These are phyloP conservation scores for Lochmaea crataegi DNA, from an alignment of 2,888 invertebrate species.

Conservation along the genomic window DNA sequence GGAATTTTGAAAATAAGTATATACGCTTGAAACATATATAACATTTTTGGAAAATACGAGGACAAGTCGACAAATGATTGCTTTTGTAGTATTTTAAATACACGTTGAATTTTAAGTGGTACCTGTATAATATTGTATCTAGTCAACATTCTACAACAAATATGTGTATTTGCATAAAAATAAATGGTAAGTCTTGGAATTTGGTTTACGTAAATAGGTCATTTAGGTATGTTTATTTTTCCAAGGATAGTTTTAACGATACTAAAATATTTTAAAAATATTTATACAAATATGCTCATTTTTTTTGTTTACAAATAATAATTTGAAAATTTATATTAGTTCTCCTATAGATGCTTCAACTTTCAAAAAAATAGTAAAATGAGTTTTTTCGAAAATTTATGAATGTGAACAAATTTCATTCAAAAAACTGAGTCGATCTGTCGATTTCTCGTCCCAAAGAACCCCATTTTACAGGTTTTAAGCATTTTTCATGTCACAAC, in stretches of 20 bases:
- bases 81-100: not conserved
- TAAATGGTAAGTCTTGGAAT: not conserved
- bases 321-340: too few relatives aligned
- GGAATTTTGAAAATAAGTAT: not conserved
- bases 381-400: too few relatives aligned
- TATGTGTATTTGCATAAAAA: not conserved
- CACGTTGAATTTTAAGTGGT: not conserved
- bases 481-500: too few relatives aligned
- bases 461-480: too few relatives aligned
- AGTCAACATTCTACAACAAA: not conserved
- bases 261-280: not conserved
- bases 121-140: not conserved
- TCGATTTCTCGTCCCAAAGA: too few relatives aligned
- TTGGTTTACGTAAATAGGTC: not conserved
- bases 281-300: not conserved
- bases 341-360: too few relatives aligned
- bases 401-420: too few relatives aligned
- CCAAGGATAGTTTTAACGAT: not conserved
- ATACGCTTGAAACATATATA: not conserved
- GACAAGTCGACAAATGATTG: not conserved
- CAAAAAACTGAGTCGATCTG: too few relatives aligned
- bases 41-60: not conserved
- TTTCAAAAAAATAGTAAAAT: too few relatives aligned
- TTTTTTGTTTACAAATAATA: too few relatives aligned
- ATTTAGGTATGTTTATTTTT: not conserved